Evolutionary conservation across 2,888 invertebrate species (phyloP), one percentile per base, ranked within the genome.

Genomic region (Metalampra italica): DNA sequence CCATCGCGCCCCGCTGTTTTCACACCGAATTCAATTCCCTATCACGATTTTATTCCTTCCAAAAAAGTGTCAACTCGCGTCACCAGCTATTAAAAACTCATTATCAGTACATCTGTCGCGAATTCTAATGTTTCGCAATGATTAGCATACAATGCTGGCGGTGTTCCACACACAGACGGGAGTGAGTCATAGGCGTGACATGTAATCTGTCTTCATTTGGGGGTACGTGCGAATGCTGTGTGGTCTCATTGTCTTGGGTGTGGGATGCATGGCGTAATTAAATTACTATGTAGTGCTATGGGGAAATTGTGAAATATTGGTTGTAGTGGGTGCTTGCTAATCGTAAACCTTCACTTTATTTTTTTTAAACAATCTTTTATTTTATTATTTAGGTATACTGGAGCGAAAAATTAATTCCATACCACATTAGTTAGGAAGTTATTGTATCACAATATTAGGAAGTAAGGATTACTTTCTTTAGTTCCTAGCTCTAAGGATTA

Each of bases 71-170:
- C 36, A 36, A 5, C n/a, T 11, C 36, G 36, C 36, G 36, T 36
- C n/a, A 36, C n/a, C n/a, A 36, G 55, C 65, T 71, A 74, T 78
- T 78, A 75, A 73, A 75, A 68, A 56, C 55, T 56, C 62, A 75
- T 79, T 73, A 71, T 52, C 45, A 51, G 39, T 50, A 54, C 57
- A 52, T 60, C 56, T 60, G 61, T 62, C 53, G 64, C 60, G 66
- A 70, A 74, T 72, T 59, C 63, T 63, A 68, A 71, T 64, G 51
- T 57, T 62, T 69, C 56, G 57, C 57, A 44, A 51, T 50, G 55
- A 82, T 83, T 82, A 66, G 69, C 82, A 83, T 81, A 82, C 82
- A 82, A 82, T 82, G 66, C 66, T 49, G 52, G 60, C 62, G 62
- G 61, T 47, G 62, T 60, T 59, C 50, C 50, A 59, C 60, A 64